Conservation (phyloP, 2,797 vertebrate genomes). For the Falco concolor region DNA sequence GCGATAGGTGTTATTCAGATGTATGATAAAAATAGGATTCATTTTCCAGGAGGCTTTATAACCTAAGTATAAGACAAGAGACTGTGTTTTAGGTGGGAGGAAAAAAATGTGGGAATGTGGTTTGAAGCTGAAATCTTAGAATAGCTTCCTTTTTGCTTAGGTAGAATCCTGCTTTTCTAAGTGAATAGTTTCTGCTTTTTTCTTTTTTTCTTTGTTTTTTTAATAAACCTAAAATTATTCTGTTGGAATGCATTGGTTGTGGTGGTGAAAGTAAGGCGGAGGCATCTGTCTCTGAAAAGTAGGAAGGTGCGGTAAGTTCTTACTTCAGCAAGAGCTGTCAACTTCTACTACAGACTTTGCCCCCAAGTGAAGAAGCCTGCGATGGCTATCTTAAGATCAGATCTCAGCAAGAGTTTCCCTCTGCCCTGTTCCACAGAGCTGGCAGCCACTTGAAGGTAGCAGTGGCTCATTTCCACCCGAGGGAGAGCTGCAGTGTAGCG, state of each 20-base stretch:
- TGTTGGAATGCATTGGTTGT: neutral
- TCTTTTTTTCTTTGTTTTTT: too few species aligned
- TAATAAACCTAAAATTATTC: neutral
- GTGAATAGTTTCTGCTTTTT: neutral
- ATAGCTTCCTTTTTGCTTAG: neutral
- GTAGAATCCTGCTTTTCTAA: neutral
- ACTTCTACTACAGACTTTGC: neutral
- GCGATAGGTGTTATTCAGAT: neutral
- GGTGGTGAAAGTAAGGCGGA: neutral
- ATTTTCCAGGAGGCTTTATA: neutral
- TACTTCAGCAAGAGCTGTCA: neutral
- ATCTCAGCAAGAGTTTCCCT: neutral
- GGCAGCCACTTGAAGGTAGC: neutral
- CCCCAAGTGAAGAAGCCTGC: neutral
- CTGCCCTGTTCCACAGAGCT: neutral
- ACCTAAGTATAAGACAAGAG: neutral
- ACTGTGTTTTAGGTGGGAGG: neutral
- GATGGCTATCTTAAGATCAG: neutral
- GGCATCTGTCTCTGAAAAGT: neutral
- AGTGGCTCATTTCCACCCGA: neutral
- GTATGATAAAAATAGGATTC: neutral
- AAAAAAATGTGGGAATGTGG: neutral
- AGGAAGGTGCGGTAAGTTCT: neutral
- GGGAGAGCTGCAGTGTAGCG: neutral
- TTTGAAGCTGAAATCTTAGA: neutral